Percentiles rank a stretch among this genome's conserved stretches.
phyloP scores from a whole-genome alignment of 92 coral and sea anemone genomes.

The Galaxea fascicularis region DNA sequence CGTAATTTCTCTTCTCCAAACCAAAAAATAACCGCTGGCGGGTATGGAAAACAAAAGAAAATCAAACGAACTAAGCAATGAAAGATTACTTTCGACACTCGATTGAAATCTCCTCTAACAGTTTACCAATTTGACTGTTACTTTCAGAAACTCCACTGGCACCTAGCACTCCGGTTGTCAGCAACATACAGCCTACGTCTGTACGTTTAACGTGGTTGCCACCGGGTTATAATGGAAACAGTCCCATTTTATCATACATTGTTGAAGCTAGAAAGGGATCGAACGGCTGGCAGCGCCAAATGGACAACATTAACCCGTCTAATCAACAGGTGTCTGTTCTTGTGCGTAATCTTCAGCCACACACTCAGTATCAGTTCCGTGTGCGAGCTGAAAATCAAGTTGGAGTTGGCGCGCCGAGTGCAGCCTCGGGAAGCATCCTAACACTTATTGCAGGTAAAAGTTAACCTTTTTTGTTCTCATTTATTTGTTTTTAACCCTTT shows the following conservation, averaged over 20 bases:
- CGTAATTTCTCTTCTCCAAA: no score
- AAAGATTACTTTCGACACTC: no score
- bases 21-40: no score
- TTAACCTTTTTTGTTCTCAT: background rate
- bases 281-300: constrained; percentile 60
- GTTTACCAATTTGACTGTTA: background rate
- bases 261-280: constrained; percentile 71
- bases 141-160: constrained; percentile 78
- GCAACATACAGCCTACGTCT: constrained; percentile 73
- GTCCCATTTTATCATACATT: constrained; percentile 80
- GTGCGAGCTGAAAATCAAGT: constrained; percentile 86
- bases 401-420: constrained; percentile 87
- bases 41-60: no score
- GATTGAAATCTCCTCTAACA: background rate
- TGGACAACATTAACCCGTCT: constrained; percentile 85
- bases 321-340: constrained; percentile 74
- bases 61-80: no score
- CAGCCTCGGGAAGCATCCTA: constrained; percentile 58
- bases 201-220: constrained; percentile 87
- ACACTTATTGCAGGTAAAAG: constrained; percentile 84
- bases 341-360: constrained; percentile 76
- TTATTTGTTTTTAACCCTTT: no score
- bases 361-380: constrained; percentile 88
- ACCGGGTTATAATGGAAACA: constrained; percentile 91
- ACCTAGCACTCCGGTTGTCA: constrained; percentile 86